phyloP scores from a whole-genome alignment of 2,888 invertebrate genomes.

The Disparrhopalites patrizii region DNA sequence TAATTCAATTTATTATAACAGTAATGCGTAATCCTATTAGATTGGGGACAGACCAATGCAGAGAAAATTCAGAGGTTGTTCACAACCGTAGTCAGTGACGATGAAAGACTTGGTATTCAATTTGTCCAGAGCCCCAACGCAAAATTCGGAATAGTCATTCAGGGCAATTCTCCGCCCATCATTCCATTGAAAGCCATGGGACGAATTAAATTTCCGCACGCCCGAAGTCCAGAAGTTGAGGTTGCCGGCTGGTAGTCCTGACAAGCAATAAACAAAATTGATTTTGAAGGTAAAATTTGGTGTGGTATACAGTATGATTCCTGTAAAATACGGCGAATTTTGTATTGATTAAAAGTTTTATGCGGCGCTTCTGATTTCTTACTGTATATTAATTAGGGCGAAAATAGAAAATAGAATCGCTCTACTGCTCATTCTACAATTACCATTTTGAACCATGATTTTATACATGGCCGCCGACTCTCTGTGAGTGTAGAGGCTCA shows the following conservation, averaged over 20 bases:
- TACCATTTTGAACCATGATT: not conserved
- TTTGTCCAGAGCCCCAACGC: not conserved
- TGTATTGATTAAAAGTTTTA: too few relatives aligned
- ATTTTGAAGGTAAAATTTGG: not conserved
- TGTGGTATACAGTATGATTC: too few relatives aligned
- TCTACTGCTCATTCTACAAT: not conserved
- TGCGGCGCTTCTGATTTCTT: too few relatives aligned
- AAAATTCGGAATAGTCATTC: not conserved
- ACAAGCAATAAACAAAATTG: not conserved
- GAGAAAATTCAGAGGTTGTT: not conserved
- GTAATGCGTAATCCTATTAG: too few relatives aligned
- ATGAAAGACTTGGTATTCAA: not conserved
- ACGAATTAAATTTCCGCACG: not conserved
- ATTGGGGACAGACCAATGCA: not conserved
- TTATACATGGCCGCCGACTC: constrained; percentile 2
- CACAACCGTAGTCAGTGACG: not conserved
- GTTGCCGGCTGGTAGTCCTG: not conserved
- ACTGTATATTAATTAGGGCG: too few relatives aligned
- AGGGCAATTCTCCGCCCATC: not conserved
- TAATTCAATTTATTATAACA: too few relatives aligned
- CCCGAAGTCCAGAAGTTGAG: constrained; percentile 1
- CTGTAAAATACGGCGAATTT: too few relatives aligned
- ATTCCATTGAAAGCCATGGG: not conserved
- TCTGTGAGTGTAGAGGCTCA: not conserved
- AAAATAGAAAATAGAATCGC: too few relatives aligned